phyloP scores from a whole-genome alignment of 2,888 invertebrate species.

The Agrotis exclamationis region DNA sequence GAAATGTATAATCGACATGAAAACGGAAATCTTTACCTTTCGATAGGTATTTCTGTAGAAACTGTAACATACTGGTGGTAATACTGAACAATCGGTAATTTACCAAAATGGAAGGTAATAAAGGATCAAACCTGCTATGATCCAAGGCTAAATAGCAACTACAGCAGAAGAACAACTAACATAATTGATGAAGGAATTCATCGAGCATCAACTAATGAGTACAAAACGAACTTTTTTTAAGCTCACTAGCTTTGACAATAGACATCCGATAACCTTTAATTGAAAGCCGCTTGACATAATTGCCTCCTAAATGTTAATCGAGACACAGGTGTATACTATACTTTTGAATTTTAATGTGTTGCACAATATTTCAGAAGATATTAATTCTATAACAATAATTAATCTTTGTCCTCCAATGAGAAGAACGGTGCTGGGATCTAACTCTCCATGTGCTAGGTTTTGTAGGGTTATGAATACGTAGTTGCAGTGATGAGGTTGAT shows the following conservation, averaged over 20 bases:
- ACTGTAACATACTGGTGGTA: no score
- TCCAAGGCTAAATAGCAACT: no score
- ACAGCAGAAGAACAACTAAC: background rate
- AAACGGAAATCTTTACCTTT: no score
- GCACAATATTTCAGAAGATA: background rate
- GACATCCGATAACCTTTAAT: slow-evolving; percentile 28
- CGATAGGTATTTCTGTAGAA: no score
- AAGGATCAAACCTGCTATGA: no score
- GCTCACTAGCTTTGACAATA: slow-evolving; percentile 16
- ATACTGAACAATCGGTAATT: no score
- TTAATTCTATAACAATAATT: background rate
- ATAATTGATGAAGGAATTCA: slow-evolving; percentile 3
- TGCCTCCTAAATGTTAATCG: slow-evolving; percentile 30
- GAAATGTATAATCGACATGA: no score
- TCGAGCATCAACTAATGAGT: slow-evolving; percentile 1
- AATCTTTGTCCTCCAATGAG: no score
- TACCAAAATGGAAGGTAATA: background rate
- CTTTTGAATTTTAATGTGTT: slow-evolving; percentile 14
- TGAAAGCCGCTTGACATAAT: slow-evolving; percentile 40
- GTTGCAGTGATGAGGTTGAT: no score
- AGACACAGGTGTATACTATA: slow-evolving; percentile 27
- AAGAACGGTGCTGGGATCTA: no score
- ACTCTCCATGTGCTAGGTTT: no score
- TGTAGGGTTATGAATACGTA: no score
- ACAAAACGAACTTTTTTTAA: slow-evolving; percentile 16